Evolutionary conservation across 2,888 invertebrate species (phyloP).

Genomic region (Halocaridina rubra): DNA sequence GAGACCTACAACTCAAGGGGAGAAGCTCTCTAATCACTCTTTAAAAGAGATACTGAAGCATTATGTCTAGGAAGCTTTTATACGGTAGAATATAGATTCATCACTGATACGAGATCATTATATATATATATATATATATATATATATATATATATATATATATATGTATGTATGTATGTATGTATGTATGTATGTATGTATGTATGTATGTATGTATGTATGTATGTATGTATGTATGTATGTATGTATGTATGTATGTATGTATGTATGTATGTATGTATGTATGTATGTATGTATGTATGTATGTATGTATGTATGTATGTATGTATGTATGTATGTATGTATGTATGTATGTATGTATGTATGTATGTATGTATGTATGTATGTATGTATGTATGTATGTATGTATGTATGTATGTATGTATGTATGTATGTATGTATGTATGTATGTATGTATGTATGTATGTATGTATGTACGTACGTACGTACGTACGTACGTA

Average conservation of each 20-base stretch:
- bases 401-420: neutral
- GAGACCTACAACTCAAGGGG: too few relatives aligned
- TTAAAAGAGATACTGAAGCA: too few relatives aligned
- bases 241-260: neutral
- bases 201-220: neutral
- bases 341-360: neutral
- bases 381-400: neutral
- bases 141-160: slow-evolving; percentile 3
- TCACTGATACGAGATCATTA: too few relatives aligned
- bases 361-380: neutral
- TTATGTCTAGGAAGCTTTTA: too few relatives aligned
- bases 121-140: slow-evolving; percentile 3
- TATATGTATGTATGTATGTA: neutral
- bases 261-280: neutral
- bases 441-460: neutral
- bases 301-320: slow-evolving; percentile 11
- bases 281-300: neutral
- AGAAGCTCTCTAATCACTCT: too few relatives aligned
- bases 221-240: neutral
- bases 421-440: neutral
- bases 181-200: neutral
- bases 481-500: neutral
- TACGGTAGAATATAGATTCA: too few relatives aligned
- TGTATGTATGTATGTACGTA: neutral
- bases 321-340: neutral